Conservation (phyloP, 1,140 invertebrate genomes). For the Ganaspis sp. region DNA sequence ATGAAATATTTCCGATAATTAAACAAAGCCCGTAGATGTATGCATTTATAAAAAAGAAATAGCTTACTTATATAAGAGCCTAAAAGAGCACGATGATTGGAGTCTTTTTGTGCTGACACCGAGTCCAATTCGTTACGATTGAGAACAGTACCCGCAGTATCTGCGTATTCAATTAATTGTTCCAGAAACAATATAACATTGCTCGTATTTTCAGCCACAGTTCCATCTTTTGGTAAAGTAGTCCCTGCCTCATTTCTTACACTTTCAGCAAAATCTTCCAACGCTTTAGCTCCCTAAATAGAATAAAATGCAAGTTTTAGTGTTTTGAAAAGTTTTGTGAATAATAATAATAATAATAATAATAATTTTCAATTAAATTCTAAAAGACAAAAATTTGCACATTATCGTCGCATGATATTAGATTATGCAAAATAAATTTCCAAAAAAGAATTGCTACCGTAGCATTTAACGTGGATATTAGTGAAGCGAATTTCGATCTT, state of each 20-base stretch:
- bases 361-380: no score
- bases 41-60: slow-evolving; percentile 20
- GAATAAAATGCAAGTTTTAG: slow-evolving; percentile 24
- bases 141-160: slow-evolving; percentile 83
- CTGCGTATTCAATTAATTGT: slow-evolving; percentile 87
- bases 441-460: slow-evolving; percentile 82
- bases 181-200: slow-evolving; percentile 94
- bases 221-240: slow-evolving; percentile 94
- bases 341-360: no score
- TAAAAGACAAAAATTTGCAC: no score
- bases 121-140: slow-evolving; percentile 78
- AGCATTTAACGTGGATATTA: slow-evolving; percentile 85
- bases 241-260: slow-evolving; percentile 89
- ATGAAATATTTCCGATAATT: no score
- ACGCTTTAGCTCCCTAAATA: slow-evolving; percentile 86
- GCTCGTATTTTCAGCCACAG: slow-evolving; percentile 95
- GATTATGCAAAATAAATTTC: neutral
- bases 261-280: slow-evolving; percentile 95
- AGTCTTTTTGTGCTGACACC: slow-evolving; percentile 71
- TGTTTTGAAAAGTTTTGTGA: no score
- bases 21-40: slow-evolving; percentile 3
- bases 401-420: no score
- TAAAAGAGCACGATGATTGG: slow-evolving; percentile 80
- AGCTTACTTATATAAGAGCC: slow-evolving; percentile 86
- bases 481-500: slow-evolving; percentile 83